Conservation (phyloP, 30 jellyfish, hydroid and myxozoan genomes). For the Turritopsis dohrnii region DNA sequence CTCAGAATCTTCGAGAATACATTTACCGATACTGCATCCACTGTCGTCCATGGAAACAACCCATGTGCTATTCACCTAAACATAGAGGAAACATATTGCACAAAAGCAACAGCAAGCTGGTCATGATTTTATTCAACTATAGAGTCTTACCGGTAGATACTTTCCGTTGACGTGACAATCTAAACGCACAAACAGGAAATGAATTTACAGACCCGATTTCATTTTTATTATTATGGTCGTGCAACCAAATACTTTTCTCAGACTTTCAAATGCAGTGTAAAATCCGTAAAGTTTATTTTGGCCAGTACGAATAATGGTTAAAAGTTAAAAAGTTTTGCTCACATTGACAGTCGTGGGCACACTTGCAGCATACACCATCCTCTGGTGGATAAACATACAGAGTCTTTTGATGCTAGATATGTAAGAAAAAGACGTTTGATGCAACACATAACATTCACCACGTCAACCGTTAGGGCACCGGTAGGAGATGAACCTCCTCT, state of each 20-base stretch:
- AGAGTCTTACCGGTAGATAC: neutral
- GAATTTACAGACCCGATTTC: neutral
- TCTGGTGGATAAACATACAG: slow-evolving; percentile 17
- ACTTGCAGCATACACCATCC: slow-evolving; percentile 37
- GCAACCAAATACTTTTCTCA: too few relatives aligned
- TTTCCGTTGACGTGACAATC: neutral
- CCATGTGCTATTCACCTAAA: slow-evolving; percentile 23
- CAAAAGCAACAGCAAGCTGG: neutral
- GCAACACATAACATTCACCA: too few relatives aligned
- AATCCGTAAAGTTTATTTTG: neutral
- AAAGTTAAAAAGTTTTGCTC: neutral
- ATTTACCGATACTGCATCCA: slow-evolving; percentile 17
- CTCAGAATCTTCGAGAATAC: slow-evolving; percentile 31
- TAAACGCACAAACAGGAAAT: neutral
- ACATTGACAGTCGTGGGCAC: slow-evolving; percentile 39
- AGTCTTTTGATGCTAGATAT: slow-evolving; percentile 28
- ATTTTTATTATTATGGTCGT: too few relatives aligned
- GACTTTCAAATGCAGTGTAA: too few relatives aligned
- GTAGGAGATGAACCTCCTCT: too few relatives aligned
- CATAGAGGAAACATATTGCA: neutral
- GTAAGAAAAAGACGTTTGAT: neutral
- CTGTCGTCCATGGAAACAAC: neutral
- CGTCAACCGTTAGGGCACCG: too few relatives aligned
- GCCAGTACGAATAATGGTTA: neutral
- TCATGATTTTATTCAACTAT: neutral